A percentile compares a stretch with the other conserved stretches of the same genome.
Evolutionary conservation across 2,888 invertebrate species (phyloP).

Genomic region (Cantharis lateralis): DNA sequence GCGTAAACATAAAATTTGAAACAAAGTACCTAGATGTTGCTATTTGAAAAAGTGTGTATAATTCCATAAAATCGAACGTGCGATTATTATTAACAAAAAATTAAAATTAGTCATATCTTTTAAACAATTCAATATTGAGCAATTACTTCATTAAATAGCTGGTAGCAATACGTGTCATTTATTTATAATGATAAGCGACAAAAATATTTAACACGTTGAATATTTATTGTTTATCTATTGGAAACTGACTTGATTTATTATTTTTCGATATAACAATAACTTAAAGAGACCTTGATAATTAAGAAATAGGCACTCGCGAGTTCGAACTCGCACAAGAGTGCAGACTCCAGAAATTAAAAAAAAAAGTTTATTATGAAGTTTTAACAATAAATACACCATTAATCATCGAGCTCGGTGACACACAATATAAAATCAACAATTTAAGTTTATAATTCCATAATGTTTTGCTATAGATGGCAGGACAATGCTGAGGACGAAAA

Average conservation of each 20-base stretch:
- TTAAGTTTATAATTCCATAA: conserved; percentile 32
- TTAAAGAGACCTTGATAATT: neutral
- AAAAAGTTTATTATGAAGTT: neutral
- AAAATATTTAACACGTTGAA: neutral
- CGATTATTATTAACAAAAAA: neutral
- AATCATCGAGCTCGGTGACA: conserved; percentile 32
- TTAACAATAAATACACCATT: conserved; percentile 32
- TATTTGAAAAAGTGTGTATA: neutral
- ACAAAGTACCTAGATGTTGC: neutral
- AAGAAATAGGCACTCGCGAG: neutral
- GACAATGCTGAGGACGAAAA: conserved; percentile 29
- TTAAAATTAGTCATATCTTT: neutral
- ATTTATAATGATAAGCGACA: neutral
- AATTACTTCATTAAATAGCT: neutral
- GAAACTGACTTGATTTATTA: neutral
- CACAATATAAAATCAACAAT: conserved; percentile 30
- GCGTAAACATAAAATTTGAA: neutral
- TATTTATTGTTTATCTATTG: neutral
- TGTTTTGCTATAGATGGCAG: conserved; percentile 26
- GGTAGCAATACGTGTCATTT: neutral
- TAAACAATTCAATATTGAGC: neutral
- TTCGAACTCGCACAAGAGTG: neutral
- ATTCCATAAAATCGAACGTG: neutral
- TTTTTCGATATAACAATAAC: neutral
- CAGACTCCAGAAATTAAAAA: neutral